phyloP scores from a whole-genome alignment of 2,888 invertebrate genomes.

The Apotomis turbidana region DNA sequence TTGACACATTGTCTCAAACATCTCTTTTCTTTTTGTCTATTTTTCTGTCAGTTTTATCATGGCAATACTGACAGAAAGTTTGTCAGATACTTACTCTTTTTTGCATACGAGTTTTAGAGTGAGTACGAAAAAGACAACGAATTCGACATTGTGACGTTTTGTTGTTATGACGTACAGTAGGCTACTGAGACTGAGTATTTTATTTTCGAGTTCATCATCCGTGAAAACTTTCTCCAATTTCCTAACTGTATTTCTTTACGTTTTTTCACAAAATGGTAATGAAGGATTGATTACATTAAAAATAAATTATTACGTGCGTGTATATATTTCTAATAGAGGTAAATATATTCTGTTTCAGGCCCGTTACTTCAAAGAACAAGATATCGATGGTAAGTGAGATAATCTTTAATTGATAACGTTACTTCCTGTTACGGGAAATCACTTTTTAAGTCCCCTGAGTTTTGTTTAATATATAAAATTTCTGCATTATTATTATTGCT shows the following conservation, averaged over 20 bases:
- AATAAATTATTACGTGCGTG: background rate
- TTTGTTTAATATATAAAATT: no score
- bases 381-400: constrained; percentile 92
- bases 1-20: constrained; percentile 6
- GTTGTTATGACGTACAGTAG: constrained; percentile 21
- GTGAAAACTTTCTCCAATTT: constrained; percentile 30
- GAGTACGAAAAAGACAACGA: background rate
- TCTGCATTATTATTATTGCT: no score
- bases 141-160: background rate
- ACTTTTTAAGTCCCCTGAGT: background rate
- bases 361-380: constrained; percentile 96
- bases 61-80: constrained; percentile 27
- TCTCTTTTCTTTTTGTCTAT: background rate
- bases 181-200: no score
- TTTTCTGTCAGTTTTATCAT: constrained; percentile 2
- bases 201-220: background rate
- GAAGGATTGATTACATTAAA: background rate
- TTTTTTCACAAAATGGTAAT: constrained; percentile 33
- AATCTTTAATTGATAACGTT: constrained; percentile 14
- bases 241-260: background rate
- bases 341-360: constrained; percentile 86
- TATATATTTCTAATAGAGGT: background rate
- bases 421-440: background rate
- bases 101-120: background rate
- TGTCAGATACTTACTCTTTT: constrained; percentile 25